Conservation (phyloP, 2,888 invertebrate genomes). For the Ophonus ardosiacus region DNA sequence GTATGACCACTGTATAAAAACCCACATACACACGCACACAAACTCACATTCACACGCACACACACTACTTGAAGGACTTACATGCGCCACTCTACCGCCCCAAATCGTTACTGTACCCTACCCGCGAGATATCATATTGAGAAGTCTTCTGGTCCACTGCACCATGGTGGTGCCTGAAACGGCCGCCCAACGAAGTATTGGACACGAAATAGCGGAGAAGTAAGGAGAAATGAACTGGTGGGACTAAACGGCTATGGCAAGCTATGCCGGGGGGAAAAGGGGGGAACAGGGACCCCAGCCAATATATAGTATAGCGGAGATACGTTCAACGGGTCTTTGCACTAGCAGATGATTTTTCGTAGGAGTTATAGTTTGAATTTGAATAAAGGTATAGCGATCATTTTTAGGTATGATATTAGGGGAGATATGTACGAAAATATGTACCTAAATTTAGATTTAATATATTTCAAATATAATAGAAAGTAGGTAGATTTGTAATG, state of each 20-base stretch:
- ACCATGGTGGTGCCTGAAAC: conserved; percentile 61
- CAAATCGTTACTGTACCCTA: not conserved
- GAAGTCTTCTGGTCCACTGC: conserved; percentile 23
- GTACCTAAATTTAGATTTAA: too few relatives aligned
- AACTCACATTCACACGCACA: conserved; percentile 15
- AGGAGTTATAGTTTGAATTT: too few relatives aligned
- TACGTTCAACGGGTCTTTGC: conserved; percentile 64
- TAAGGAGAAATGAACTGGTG: not conserved
- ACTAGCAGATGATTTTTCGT: not conserved
- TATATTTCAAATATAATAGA: too few relatives aligned
- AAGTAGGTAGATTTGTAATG: too few relatives aligned
- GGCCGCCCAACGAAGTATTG: conserved; percentile 33
- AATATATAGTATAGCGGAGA: conserved; percentile 66
- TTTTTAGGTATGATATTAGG: too few relatives aligned
- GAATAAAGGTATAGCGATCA: too few relatives aligned
- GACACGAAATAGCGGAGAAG: not conserved
- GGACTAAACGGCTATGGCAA: conserved; percentile 23
- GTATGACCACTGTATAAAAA: conserved; percentile 59
- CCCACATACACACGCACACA: conserved; percentile 21
- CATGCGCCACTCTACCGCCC: conserved; percentile 54
- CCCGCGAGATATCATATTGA: not conserved
- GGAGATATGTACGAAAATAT: too few relatives aligned
- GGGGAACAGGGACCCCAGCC: conserved; percentile 65
- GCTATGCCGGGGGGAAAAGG: conserved; percentile 16
- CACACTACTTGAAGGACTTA: conserved; percentile 59